phyloP scores from a whole-genome alignment of 2,113 vertebrate species.

The Marmota monax region DNA sequence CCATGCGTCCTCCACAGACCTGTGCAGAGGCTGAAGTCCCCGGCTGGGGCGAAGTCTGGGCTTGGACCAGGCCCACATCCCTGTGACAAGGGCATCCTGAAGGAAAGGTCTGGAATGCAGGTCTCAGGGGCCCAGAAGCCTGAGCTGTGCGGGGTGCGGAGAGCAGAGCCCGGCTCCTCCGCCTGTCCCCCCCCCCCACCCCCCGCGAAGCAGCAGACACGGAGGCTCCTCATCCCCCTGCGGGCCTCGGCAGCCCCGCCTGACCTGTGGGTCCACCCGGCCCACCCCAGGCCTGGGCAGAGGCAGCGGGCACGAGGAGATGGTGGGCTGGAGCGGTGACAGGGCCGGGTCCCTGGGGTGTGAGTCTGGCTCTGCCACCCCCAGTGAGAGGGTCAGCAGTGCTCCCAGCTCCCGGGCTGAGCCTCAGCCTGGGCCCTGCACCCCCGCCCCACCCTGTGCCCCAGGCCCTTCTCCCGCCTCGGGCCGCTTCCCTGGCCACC shows the following conservation, averaged over 20 bases:
- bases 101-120: neutral
- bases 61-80: neutral
- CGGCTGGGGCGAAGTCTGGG: neutral
- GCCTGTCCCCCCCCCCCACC: too few species aligned
- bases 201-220: too few species aligned
- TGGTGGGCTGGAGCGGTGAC: fast-evolving
- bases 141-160: fast-evolving
- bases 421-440: too few species aligned
- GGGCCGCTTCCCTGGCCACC: constrained; percentile 17
- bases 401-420: neutral
- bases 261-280: fast-evolving
- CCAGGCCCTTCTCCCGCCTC: neutral
- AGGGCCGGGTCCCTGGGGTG: neutral
- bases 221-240: neutral
- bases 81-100: fast-evolving
- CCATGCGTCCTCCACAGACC: too few species aligned
- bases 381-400: too few species aligned
- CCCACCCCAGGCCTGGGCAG: neutral
- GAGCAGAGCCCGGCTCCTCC: too few species aligned
- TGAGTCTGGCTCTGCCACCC: neutral
- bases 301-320: neutral
- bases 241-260: neutral
- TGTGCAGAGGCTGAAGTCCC: too few species aligned
- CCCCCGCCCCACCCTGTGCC: neutral
- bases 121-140: neutral